Conservation (phyloP, 2,888 invertebrate species). For the Neoaliturus tenellus region DNA sequence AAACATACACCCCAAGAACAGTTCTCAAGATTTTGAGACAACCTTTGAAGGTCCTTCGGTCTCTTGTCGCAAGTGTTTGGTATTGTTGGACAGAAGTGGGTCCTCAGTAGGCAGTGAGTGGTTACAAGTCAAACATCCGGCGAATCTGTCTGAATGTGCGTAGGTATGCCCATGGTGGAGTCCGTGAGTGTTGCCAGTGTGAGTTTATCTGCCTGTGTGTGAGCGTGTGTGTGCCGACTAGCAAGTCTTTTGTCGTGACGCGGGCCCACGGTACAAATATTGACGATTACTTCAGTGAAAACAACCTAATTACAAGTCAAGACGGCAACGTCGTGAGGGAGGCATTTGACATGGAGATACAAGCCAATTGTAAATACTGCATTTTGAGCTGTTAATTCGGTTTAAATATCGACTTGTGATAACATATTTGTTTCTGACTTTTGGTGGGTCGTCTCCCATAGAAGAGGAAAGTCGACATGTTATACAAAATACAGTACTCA, state of each 20-base stretch:
- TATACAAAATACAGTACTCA: too few species aligned
- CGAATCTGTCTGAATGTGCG: too few species aligned
- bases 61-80: neutral
- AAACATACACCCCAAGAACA: too few species aligned
- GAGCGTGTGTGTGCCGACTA: neutral
- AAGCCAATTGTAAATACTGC: too few species aligned
- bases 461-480: too few species aligned
- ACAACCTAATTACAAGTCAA: slow-evolving; percentile 8
- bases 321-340: neutral
- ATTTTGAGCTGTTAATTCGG: too few species aligned
- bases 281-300: slow-evolving; percentile 12
- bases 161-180: too few species aligned
- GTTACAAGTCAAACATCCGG: neutral
- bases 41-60: neutral
- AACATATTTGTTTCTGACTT: too few species aligned
- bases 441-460: too few species aligned
- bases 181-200: neutral
- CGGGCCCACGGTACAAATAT: slow-evolving; percentile 9
- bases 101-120: neutral
- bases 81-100: neutral
- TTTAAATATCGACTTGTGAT: too few species aligned
- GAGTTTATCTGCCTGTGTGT: neutral
- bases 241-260: neutral
- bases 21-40: neutral
- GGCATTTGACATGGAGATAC: neutral